Base-by-base conservation (phyloP, 1,140 invertebrate genomes). In the Atta texana region DNA sequence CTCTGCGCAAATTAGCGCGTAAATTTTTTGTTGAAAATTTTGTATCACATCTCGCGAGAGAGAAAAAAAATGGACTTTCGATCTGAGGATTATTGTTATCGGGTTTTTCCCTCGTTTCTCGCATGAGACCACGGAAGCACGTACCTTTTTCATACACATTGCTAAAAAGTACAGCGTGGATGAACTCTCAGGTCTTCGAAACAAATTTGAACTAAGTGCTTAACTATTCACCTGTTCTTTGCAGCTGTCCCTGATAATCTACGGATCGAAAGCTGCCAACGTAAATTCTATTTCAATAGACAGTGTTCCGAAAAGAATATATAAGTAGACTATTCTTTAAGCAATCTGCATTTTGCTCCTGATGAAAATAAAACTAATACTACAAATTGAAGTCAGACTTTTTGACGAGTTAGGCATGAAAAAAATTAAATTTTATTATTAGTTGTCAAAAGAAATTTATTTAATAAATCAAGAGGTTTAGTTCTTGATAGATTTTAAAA, bases 191-290 rank as follows among this genome's bases (percentile, higher is more conserved):
- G 92, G 91, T 92, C 88, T 89, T 71, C 31, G 66, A 93, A 91
- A 92, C 89, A 92, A 86, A 69, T 91, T 93, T 89, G 81, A 91
- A 92, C 89, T 89, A 86, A 92, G 80, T 81, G 92, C 81, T 92
- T 92, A 87, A 71, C 91, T 93, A 77, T 93, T 93, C 92, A 93
- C 90, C 92, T 93, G 90, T 92, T 91, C 91, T 93, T 93, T 93
- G 88, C 84, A 90, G 89, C 85, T 80, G 24, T 74, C 39, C n/a
- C 21, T 69, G 91, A 72, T 90, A 88, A 90, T 89, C 78, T 89
- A 87, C 84, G 72, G 87, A 88, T 88, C 88, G 59, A 86, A 59
- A 78, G 31, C 57, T 53, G 66, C 76, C 64, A 34, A 34, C n/a
- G 39, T 49, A 44, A 84, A 88, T 87, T 89, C 80, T 77, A 68